Evolutionary conservation across 1,140 invertebrate genomes (phyloP), one percentile per base, ranked within the genome.

Genomic region (Caerostris extrusa): DNA sequence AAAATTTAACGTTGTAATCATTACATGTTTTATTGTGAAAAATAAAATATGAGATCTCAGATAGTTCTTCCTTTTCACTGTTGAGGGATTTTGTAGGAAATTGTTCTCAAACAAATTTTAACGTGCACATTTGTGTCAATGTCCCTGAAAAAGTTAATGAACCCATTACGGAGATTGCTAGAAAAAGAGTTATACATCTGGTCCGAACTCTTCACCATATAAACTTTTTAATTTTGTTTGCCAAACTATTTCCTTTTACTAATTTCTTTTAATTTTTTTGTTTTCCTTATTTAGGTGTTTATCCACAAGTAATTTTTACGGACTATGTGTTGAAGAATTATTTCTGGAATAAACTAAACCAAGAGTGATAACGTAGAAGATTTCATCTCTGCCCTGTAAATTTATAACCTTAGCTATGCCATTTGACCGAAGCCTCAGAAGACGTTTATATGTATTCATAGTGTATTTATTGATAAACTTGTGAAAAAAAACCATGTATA

Each of bases 291-390:
- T 86, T n/a, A 93, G 92, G 92, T 93, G 92, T 93, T 93, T 93
- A 93, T 89, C 92, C 92, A 93, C 92, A 82, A 93, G 92, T 93
- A 93, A 93, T 93, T 93, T 93, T 93, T 93, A 89, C 85, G 85
- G 86, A 93, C 86, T 61, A 81, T 77, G 92, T 69, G 85, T 82
- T 93, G 92, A 89, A 93, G 92, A 93, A 93, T 93, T 93, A 93
- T 93, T 93, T 93, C 92, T 93, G 86, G 92, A 89, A 93, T 93
- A 93, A 93, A 93, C 92, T 93, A 88, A 91, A 81, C 58, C 85
- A 89, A 61, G 86, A 93, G 86, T 89, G 92, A 89, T 82, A 93
- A 81, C 61, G 92, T 93, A 93, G 92, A 93, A 93, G 92, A 93
- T 88, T 69, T 89, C 92, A 61, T 93, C 92, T 88, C 86, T 93